Conservation (phyloP, 1,140 invertebrate species). For the Ips nitidus region DNA sequence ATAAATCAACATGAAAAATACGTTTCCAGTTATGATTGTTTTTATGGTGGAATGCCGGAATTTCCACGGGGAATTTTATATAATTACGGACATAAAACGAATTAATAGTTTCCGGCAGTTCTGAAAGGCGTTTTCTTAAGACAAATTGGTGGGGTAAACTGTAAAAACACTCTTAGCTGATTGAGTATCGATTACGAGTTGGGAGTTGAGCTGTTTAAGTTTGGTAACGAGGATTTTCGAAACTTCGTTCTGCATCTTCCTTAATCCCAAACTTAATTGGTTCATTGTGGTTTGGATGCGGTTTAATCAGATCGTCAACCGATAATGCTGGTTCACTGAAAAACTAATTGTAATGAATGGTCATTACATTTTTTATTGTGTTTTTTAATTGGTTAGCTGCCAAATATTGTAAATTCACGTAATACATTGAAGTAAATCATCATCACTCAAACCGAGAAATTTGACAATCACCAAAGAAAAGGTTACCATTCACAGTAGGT, state of each 20-base stretch:
- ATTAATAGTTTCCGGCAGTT: background rate
- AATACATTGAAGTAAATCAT: too few species aligned
- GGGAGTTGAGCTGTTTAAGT: conserved; percentile 7
- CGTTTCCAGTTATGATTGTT: background rate
- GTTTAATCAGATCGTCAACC: conserved; percentile 3
- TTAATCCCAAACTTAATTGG: conserved; percentile 22
- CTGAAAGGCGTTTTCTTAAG: background rate
- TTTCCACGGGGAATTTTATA: background rate
- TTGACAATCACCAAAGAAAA: too few species aligned
- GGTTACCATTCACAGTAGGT: too few species aligned
- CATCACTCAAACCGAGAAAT: too few species aligned
- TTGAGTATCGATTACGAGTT: conserved; percentile 12
- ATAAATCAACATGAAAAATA: conserved; percentile 1
- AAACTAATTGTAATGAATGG: background rate
- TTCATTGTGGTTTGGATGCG: conserved; percentile 9
- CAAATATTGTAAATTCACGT: too few species aligned
- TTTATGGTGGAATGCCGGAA: background rate
- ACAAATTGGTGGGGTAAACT: conserved; percentile 3
- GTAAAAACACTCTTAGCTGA: conserved; percentile 15
- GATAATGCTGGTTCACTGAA: background rate
- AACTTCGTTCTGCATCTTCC: conserved; percentile 15
- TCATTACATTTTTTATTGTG: background rate
- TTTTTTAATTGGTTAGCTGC: background rate
- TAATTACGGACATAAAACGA: background rate
- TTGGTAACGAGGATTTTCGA: conserved; percentile 9